Base-by-base conservation (phyloP, 2,888 invertebrate genomes). In the Hypsopygia costalis region DNA sequence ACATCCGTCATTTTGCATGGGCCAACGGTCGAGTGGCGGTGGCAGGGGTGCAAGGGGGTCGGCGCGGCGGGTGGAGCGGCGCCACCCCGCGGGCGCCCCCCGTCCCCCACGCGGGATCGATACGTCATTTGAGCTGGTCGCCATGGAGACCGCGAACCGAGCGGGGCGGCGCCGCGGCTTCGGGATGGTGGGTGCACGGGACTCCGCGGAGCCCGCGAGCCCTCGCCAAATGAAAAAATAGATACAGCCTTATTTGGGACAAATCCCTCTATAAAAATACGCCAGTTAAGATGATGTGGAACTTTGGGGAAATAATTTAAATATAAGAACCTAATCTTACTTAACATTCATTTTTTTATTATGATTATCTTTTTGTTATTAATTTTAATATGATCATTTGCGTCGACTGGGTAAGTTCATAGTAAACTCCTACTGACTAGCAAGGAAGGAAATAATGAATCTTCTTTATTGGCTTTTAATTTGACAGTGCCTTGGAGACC, bases 1-100 rank as follows among this genome's bases (percentile, higher is more conserved):
- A 88, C 88, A 88, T 88, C 85, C 87, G 86, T 87, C 87, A 87
- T 87, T 87, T 88, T 87, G 87, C 87, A 88, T 87, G 88, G 87
- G 88, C 87, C 86, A 83, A 81, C 82, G 86, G 85, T 83, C 83
- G 82, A 81, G 78, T 80, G 77, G 77, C 65, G 72, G 78, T 58
- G 76, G 80, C 70, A 64, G 81, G 81, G 79, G 80, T 73, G 74
- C 70, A 59, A 67, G 80, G 76, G 79, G 76, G 73, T 61, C 66
- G 67, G 69, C 55, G 69, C 71, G 75, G 74, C 81, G 79, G 82
- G 83, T 77, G 82, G 80, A 81, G 85, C 71, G 81, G 81, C 79
- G 78, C 82, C 85, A 79, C 81, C 82, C 85, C 81, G 75, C 75
- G 75, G 62, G 58, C 58, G 46, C 66, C 68, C 78, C 70, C 65